These are phyloP conservation scores for Dasyornis broadbenti DNA, from an alignment of 2,113 vertebrate genomes.

Conservation along the genomic window DNA sequence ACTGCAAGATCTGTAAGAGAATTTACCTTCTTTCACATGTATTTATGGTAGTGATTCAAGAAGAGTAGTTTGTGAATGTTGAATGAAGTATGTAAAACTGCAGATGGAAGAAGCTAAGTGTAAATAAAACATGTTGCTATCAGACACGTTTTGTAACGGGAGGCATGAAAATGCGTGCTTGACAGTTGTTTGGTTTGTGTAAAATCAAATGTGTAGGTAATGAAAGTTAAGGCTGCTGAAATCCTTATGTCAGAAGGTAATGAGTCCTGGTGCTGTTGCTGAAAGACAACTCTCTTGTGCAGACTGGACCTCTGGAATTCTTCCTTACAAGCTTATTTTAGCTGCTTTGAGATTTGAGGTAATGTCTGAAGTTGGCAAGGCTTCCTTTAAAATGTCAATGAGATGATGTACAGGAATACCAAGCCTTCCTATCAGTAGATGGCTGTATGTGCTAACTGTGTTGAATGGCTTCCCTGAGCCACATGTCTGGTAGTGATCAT, in stretches of 20 bases:
- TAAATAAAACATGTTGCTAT: background rate
- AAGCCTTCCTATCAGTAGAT: conserved; percentile 16
- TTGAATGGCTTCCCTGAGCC: background rate
- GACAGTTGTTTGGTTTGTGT: background rate
- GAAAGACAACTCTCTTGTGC: background rate
- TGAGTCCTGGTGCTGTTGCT: background rate
- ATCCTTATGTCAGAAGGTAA: background rate
- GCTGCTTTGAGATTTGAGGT: background rate
- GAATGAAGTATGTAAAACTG: background rate
- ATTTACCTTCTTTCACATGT: background rate
- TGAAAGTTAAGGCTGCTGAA: background rate
- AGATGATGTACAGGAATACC: background rate
- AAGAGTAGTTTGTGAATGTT: background rate
- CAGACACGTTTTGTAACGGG: background rate
- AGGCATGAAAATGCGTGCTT: background rate
- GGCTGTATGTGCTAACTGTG: background rate
- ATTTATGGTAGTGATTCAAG: background rate
- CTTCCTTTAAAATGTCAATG: background rate
- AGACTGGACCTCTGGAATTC: background rate
- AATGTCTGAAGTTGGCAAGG: background rate
- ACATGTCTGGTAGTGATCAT: background rate
- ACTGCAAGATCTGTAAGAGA: background rate
- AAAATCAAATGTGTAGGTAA: background rate
- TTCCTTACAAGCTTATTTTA: background rate
- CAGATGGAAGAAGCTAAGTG: background rate